phyloP scores from a whole-genome alignment of 35 echinoderm and acorn worm species.

The Apostichopus californicus region DNA sequence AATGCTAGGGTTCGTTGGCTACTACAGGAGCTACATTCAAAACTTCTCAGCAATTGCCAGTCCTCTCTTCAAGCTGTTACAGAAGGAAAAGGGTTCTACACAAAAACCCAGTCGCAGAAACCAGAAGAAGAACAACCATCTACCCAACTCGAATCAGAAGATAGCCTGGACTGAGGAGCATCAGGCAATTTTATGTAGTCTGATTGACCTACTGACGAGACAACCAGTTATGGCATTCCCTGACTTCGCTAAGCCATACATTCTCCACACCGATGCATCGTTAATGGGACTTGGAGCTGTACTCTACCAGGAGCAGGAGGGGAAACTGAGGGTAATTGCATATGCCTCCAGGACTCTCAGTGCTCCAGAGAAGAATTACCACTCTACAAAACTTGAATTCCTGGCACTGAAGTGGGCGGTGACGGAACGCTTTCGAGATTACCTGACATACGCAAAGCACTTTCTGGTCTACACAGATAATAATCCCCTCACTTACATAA shows the following conservation, averaged over 20 bases:
- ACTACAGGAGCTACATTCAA: no score
- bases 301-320: neutral
- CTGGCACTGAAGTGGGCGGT: neutral
- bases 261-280: constrained; percentile 73
- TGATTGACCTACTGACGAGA: constrained; percentile 58
- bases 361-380: neutral
- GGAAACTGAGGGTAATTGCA: no score
- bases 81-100: no score
- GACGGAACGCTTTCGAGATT: neutral
- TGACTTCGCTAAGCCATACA: constrained; percentile 65
- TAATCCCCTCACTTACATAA: neutral
- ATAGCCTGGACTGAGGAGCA: constrained; percentile 47
- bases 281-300: neutral
- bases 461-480: neutral
- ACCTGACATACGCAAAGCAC: neutral
- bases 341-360: neutral
- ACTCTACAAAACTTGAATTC: neutral
- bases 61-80: no score
- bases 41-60: no score
- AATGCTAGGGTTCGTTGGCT: no score
- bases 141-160: neutral
- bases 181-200: constrained; percentile 32
- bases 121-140: no score
- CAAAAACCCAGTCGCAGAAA: no score
- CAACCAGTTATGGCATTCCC: constrained; percentile 72